Conservation (phyloP, 1,140 invertebrate species). For the Drosophila tani region DNA sequence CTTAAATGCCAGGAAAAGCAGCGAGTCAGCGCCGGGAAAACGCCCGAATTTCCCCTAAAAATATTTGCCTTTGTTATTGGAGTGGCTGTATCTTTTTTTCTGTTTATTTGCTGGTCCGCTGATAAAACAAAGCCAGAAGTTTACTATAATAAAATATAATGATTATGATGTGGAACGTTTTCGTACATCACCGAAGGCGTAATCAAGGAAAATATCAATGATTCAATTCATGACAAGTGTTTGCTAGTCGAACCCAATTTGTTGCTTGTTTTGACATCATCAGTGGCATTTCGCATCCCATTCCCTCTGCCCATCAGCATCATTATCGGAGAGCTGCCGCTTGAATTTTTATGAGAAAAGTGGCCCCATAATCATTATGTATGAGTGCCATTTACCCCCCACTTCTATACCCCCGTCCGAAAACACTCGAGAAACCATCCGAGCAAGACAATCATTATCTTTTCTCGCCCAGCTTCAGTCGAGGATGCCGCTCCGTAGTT, state of each 20-base stretch:
- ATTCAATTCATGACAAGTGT: slow-evolving; percentile 76
- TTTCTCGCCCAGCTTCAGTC: slow-evolving; percentile 47
- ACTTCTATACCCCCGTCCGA: slow-evolving; percentile 7
- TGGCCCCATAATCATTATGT: slow-evolving; percentile 79
- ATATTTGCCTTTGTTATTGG: slow-evolving; percentile 41
- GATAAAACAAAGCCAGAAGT: slow-evolving; percentile 54
- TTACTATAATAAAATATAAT: slow-evolving; percentile 76
- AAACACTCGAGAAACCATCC: slow-evolving; percentile 27
- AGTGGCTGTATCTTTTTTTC: background rate
- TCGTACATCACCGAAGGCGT: slow-evolving; percentile 36
- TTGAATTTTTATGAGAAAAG: slow-evolving; percentile 81
- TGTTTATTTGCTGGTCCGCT: background rate
- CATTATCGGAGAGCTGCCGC: slow-evolving; percentile 64
- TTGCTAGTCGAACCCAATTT: slow-evolving; percentile 68
- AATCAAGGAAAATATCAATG: slow-evolving; percentile 75
- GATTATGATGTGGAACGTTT: slow-evolving; percentile 63
- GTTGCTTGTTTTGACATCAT: slow-evolving; percentile 78
- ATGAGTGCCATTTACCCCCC: slow-evolving; percentile 65
- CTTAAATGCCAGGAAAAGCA: slow-evolving; percentile 19
- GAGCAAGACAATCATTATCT: slow-evolving; percentile 68
- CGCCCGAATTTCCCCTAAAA: background rate
- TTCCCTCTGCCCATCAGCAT: slow-evolving; percentile 38
- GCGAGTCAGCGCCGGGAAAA: slow-evolving; percentile 1
- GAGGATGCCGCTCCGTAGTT: background rate
- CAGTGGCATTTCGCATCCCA: slow-evolving; percentile 46